phyloP scores from a whole-genome alignment of 1,140 invertebrate species.

The Leptinotarsa undecemlineata region DNA sequence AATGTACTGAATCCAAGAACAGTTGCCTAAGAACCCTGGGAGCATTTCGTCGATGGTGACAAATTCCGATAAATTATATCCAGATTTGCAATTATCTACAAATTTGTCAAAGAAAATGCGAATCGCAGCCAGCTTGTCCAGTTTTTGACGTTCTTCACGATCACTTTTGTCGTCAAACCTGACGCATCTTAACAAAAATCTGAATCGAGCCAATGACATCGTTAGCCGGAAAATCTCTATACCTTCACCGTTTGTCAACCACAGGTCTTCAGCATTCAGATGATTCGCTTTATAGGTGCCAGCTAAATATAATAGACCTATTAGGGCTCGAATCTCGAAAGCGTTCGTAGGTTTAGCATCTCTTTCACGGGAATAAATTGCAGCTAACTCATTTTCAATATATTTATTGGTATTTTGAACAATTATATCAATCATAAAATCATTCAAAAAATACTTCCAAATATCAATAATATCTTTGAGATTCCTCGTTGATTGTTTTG shows the following conservation, averaged over 20 bases:
- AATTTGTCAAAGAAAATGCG: constrained; percentile 42
- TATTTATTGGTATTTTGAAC: no score
- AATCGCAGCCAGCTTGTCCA: constrained; percentile 36
- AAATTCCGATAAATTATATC: constrained; percentile 27
- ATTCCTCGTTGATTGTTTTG: no score
- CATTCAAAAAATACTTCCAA: no score
- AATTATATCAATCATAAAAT: no score
- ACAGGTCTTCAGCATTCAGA: constrained; percentile 40
- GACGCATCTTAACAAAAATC: constrained; percentile 46
- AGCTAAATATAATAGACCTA: no score
- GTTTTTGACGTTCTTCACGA: not conserved
- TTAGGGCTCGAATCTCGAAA: no score
- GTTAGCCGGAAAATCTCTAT: constrained; percentile 47
- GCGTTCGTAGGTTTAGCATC: no score
- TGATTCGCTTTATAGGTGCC: constrained; percentile 26
- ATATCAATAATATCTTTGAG: no score
- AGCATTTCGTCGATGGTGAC: constrained; percentile 36
- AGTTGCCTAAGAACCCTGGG: constrained; percentile 50
- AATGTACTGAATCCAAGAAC: constrained; percentile 55
- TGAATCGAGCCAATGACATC: constrained; percentile 47
- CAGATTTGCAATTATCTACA: constrained; percentile 41
- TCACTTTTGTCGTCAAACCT: constrained; percentile 12
- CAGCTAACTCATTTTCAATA: no score
- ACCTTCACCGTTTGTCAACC: constrained; percentile 44
- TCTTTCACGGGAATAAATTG: no score